Evolutionary conservation across 1,140 invertebrate species (phyloP), one percentile per base, ranked within the genome.

Genomic region (Nasonia longicornis): DNA sequence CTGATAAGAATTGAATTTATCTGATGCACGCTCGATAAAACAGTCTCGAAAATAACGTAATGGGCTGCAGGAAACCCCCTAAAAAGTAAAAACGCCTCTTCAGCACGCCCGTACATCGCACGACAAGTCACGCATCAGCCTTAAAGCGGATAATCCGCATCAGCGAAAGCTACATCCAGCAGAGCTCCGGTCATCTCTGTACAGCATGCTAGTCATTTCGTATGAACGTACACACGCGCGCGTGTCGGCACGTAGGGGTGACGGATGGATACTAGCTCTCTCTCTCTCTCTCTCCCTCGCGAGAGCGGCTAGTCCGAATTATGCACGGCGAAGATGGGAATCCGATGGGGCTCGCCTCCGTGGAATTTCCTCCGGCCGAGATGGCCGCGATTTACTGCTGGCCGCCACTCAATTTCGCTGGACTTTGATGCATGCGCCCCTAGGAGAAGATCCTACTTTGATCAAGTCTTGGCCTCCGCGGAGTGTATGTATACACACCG

Each of bases 311-410:
- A n/a, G 20, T 69, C 8, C 73, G 48, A 75, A 75, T 75, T 75
- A 75, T 75, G 73, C 48, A 75, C 48, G 26, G 48, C 73, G 73
- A 66, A 76, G 74, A 66, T 76, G 74, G 63, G 31, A 76, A 76
- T 76, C 45, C 74, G 38, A 76, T 76, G 74, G 58, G n/a, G 48
- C 11, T 63, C 3, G 42, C 69, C 42, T 22, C 73, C 52, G 45
- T 20, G 73, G 73, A 75, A 75, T 75, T 75, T 75, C 38, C 71
- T 48, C n/a, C 45, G 6, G 66, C 4, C 64, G 64, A 31, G 26
- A 67, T 31, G 64, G 26, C 64, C 66, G 29, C 66, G 52, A 58
- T 58, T 58, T 58, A 58, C 52, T 58, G 52, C 52, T n/a, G 16
- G 20, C 20, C 20, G 16, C 52, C 20, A 58, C 52, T 58, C 52